A percentile compares a stretch with the other conserved stretches of the same genome.
Conservation (phyloP, 2,797 vertebrate genomes). For the Carcharodon carcharias region DNA sequence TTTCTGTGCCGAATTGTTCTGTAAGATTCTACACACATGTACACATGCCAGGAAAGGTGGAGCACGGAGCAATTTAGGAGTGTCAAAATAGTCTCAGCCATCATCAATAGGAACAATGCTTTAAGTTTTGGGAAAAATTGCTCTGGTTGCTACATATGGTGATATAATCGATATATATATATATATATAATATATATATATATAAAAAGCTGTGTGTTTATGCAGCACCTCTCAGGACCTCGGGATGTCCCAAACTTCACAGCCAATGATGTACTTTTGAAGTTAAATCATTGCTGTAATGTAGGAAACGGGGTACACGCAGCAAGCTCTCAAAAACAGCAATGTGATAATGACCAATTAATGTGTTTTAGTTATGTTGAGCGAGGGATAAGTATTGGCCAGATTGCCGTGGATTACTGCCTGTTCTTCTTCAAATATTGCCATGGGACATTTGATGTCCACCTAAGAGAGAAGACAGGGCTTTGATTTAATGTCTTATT, state of each 20-base stretch:
- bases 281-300: not conserved
- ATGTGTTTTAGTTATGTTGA: not conserved
- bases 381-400: not conserved
- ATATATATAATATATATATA: no score
- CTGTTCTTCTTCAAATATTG: not conserved
- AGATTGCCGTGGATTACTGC: not conserved
- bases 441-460: not conserved
- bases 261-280: not conserved
- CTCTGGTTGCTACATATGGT: not conserved
- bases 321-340: not conserved
- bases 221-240: not conserved
- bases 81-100: constrained; percentile 8
- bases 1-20: not conserved
- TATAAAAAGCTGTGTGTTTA: no score
- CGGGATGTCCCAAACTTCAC: not conserved
- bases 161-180: not conserved
- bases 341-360: not conserved
- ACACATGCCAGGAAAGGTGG: constrained; percentile 26
- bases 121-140: not conserved
- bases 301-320: not conserved
- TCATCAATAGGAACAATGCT: constrained; percentile 33
- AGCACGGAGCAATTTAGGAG: not conserved
- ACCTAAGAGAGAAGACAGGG: not conserved
- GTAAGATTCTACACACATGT: not conserved
- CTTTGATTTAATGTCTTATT: not conserved